A percentile compares a stretch with the other conserved stretches of the same genome.
Evolutionary conservation across 2,888 invertebrate species (phyloP).

Genomic region (Caenorhabditis wallacei): DNA sequence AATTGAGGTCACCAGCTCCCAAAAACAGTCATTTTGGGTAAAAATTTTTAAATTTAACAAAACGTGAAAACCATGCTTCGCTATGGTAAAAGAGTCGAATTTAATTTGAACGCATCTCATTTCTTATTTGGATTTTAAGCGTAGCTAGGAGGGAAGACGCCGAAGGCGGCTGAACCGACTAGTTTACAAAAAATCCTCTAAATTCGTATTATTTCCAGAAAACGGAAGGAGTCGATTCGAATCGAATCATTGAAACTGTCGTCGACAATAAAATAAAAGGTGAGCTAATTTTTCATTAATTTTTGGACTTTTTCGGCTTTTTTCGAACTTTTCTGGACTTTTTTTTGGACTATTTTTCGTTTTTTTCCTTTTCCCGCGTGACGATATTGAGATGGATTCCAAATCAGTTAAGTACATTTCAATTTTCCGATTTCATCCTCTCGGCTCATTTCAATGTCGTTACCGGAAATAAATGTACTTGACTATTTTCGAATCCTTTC

Average conservation of each 20-base stretch:
- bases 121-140: no score
- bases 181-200: no score
- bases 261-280: constrained; percentile 22
- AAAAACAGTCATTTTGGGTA: no score
- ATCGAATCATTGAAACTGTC: constrained; percentile 13
- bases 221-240: constrained; percentile 23
- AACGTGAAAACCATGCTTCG: no score
- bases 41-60: no score
- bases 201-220: constrained; percentile 18
- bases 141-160: no score
- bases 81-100: no score
- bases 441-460: constrained; percentile 50
- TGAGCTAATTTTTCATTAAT: constrained; percentile 21
- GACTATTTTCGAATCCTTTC: constrained; percentile 39
- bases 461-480: constrained; percentile 27
- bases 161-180: no score
- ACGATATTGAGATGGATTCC: constrained; percentile 58
- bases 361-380: neutral
- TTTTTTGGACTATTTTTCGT: neutral
- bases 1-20: no score
- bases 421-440: neutral
- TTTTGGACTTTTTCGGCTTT: constrained; percentile 8
- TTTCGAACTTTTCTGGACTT: constrained; percentile 3
- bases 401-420: constrained; percentile 31
- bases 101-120: no score